Base-by-base conservation (phyloP, 2,888 invertebrate species). In the Teleiodes luculella region DNA sequence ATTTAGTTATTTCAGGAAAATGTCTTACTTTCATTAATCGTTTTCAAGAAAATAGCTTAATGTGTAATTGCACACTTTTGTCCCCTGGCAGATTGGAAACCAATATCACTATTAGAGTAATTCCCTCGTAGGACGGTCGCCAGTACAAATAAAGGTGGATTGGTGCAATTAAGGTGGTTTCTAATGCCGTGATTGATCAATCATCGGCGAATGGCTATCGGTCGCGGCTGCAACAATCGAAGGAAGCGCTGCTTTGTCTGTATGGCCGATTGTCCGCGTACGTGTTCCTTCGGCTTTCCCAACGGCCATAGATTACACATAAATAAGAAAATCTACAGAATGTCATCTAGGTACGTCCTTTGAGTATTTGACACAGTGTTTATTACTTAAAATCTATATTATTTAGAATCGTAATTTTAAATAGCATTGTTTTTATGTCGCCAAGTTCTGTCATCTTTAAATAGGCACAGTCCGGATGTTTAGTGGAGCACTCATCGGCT, bases 181-280 rank as follows among this genome's bases (percentile, higher is more conserved):
- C 86, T 82, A 87, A 82, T 83, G 76, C 82, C 82, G 74, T 83
- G 84, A 88, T 87, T 87, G 87, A 83, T 86, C 87, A 85, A 89
- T 88, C 87, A 86, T 81, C 79, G 83, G 43, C 43, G 28, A 13
- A 8, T 20, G 43, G 43, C n/a, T 5, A 14, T 37, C 13, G 16
- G 16, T 6, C 36, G 39, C 8, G 71, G 71, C 73, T 67, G 71
- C 79, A 74, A 77, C 78, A 78, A 80, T 82, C 75, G 77, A 78
- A 80, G 80, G 79, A 78, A 83, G 77, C 74, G 71, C 75, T 79
- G 80, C 76, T 81, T 78, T 78, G 80, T 80, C 72, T 73, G 65
- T 62, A 67, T 61, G 66, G 69, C 69, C 74, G 53, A 76, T 75
- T 77, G 78, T 78, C 66, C 68, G 73, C 62, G 78, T 76, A 84